Evolutionary conservation across 2,888 invertebrate species (phyloP).

Genomic region (Himalopsyche anomala): DNA sequence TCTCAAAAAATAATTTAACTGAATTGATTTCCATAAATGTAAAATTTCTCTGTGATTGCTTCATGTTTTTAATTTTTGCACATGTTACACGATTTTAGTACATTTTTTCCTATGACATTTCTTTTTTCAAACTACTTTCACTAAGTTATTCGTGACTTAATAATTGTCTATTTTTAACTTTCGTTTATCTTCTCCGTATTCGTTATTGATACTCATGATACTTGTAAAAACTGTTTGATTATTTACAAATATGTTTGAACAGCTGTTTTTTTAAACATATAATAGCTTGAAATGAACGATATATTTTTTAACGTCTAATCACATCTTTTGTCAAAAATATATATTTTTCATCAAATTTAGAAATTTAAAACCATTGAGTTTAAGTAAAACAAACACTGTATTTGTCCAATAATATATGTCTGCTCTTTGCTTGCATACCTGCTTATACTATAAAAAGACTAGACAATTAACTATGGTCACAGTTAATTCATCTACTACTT

Average conservation of each 20-base stretch:
- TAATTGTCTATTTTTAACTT: not conserved
- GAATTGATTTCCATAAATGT: not conserved
- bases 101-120: not conserved
- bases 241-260: too few species aligned
- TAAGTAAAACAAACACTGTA: too few species aligned
- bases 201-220: too few species aligned
- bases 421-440: not conserved
- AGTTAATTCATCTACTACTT: not conserved
- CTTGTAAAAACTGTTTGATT: too few species aligned
- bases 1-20: not conserved
- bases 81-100: not conserved
- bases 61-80: not conserved
- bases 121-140: not conserved
- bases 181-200: not conserved
- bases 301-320: too few species aligned
- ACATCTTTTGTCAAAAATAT: too few species aligned
- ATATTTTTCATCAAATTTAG: too few species aligned
- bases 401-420: too few species aligned
- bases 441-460: not conserved
- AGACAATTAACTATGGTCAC: not conserved
- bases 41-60: not conserved
- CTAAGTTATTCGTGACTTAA: conserved; percentile 29
- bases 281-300: too few species aligned
- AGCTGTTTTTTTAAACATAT: too few species aligned
- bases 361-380: too few species aligned